phyloP scores from a whole-genome alignment of 2,113 vertebrate genomes.

The Alexandromys fortis region DNA sequence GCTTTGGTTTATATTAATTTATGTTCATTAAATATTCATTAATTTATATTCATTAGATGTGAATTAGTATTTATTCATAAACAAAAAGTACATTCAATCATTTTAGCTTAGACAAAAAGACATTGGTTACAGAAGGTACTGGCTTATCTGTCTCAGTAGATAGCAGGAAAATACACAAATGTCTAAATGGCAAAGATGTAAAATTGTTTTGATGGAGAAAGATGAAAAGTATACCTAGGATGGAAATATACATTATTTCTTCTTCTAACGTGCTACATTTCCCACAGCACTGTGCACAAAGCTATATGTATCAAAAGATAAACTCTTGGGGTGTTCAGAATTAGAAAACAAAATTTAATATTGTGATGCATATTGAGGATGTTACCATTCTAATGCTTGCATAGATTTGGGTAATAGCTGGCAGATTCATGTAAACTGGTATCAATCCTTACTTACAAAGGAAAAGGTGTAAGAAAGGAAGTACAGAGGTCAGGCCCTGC shows the following conservation, averaged over 20 bases:
- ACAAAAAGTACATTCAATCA: neutral
- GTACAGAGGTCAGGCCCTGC: neutral
- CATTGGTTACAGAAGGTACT: neutral
- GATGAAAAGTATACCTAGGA: neutral
- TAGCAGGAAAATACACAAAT: neutral
- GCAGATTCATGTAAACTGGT: neutral
- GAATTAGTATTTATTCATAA: slow-evolving; percentile 8
- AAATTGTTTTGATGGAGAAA: neutral
- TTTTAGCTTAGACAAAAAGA: neutral
- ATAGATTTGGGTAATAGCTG: neutral
- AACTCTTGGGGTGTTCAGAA: neutral
- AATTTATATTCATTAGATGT: neutral
- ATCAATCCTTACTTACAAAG: neutral
- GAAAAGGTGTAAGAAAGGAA: neutral
- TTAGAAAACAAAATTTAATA: neutral
- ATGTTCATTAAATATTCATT: neutral
- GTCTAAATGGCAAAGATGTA: neutral
- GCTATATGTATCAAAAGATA: neutral
- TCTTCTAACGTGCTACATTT: neutral
- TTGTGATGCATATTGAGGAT: neutral
- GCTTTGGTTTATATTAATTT: neutral
- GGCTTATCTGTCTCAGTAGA: neutral
- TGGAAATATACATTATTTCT: neutral
- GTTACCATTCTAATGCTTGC: neutral
- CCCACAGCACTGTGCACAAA: neutral